These are phyloP conservation scores for Antennarius striatus DNA, from an alignment of 2,113 vertebrate genomes.

Conservation along the genomic window DNA sequence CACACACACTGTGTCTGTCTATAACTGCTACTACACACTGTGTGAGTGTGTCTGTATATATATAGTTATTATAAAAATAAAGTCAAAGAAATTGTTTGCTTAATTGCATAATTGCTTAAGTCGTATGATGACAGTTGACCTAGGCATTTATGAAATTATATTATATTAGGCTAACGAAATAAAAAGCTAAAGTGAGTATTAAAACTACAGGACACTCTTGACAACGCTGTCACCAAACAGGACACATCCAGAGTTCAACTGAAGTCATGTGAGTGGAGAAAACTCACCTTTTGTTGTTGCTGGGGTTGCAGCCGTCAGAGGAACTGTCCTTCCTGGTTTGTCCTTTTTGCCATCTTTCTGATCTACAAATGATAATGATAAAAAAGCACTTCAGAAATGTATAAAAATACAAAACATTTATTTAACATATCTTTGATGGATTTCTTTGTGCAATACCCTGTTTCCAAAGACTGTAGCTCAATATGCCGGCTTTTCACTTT, in stretches of 20 bases:
- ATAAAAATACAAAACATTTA: neutral
- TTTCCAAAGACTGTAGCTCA: no score
- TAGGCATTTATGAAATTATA: no score
- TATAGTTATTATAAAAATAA: no score
- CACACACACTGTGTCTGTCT: no score
- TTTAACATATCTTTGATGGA: neutral
- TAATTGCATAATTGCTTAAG: no score
- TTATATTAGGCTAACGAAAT: no score
- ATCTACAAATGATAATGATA: slow-evolving; percentile 75
- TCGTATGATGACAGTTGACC: no score
- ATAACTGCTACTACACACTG: no score
- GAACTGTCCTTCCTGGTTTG: slow-evolving; percentile 78
- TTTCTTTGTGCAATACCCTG: neutral
- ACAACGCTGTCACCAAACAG: neutral
- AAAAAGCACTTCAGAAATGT: neutral
- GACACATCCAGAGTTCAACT: no score
- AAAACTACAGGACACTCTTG: slow-evolving; percentile 13
- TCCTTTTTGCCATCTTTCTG: slow-evolving; percentile 87
- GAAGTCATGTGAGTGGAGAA: neutral
- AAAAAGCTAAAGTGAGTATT: neutral
- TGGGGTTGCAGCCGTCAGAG: slow-evolving; percentile 70
- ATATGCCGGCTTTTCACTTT: no score
- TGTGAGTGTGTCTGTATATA: no score
- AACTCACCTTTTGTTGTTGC: slow-evolving; percentile 79
- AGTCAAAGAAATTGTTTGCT: no score